These are phyloP conservation scores for Platycheirus rosarum DNA, from an alignment of 2,888 invertebrate species.

Conservation along the genomic window DNA sequence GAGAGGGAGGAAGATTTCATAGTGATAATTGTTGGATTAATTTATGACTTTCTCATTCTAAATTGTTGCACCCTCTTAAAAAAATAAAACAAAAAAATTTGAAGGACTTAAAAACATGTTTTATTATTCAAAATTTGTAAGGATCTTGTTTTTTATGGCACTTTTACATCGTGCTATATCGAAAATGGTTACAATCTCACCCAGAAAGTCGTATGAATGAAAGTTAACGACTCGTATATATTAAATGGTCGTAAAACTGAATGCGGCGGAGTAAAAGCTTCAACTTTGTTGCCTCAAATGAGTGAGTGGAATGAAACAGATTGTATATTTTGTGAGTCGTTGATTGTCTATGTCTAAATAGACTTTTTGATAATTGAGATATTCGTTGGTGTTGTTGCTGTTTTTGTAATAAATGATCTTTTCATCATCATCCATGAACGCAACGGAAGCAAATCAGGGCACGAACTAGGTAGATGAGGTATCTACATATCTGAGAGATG, in stretches of 20 bases:
- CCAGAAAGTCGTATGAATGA: constrained; percentile 65
- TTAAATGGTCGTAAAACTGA: constrained; percentile 66
- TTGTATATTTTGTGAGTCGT: constrained; percentile 35
- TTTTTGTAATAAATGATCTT: constrained; percentile 61
- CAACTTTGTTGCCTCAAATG: constrained; percentile 43
- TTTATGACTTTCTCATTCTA: constrained; percentile 55
- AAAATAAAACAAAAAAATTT: not conserved
- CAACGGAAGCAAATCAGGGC: constrained; percentile 26
- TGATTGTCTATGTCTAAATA: constrained; percentile 8
- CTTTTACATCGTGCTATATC: constrained; percentile 62
- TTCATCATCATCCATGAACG: constrained; percentile 48
- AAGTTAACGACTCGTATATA: constrained; percentile 71
- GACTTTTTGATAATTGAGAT: constrained; percentile 64
- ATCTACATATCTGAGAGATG: constrained; percentile 7
- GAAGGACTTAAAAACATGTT: constrained; percentile 4
- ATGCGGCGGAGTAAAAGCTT: constrained; percentile 27
- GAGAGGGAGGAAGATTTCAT: constrained; percentile 18
- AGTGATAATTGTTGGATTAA: constrained; percentile 69
- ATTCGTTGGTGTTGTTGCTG: constrained; percentile 35
- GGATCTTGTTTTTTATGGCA: constrained; percentile 49
- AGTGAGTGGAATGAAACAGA: constrained; percentile 13
- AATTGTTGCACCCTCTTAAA: constrained; percentile 57
- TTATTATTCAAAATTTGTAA: constrained; percentile 32
- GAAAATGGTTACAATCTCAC: constrained; percentile 51
- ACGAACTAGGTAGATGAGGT: constrained; percentile 53